These are phyloP conservation scores for Mus spicilegus DNA, from an alignment of 2,113 vertebrate species.

Conservation along the genomic window DNA sequence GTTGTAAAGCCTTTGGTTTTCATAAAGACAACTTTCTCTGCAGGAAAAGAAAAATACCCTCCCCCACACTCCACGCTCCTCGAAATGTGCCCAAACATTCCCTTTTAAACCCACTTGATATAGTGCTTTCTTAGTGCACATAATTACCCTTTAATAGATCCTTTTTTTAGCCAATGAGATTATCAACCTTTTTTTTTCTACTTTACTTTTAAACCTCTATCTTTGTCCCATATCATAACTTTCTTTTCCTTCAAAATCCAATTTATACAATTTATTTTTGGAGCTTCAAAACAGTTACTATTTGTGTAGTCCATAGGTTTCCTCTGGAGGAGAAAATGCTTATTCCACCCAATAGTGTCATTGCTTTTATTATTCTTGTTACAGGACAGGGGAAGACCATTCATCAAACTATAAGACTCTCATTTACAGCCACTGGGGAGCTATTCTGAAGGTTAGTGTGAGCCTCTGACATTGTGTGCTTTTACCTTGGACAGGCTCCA, in stretches of 20 bases:
- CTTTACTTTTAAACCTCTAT: not conserved
- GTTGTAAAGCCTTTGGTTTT: conserved; percentile 47
- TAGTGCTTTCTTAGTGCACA: conserved; percentile 24
- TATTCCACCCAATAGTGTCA: conserved; percentile 63
- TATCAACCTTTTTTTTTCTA: not conserved
- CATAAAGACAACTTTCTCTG: not conserved
- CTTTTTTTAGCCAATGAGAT: conserved; percentile 37
- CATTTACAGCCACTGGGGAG: conserved; percentile 19
- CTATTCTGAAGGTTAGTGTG: not conserved
- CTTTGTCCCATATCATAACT: not conserved
- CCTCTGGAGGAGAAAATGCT: conserved; percentile 61
- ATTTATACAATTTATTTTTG: conserved; percentile 51
- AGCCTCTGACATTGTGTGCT: not conserved
- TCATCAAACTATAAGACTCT: conserved; percentile 63
- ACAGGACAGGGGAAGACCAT: not conserved
- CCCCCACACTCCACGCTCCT: not conserved
- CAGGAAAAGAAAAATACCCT: not conserved
- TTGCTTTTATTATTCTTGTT: conserved; percentile 70
- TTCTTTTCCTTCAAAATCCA: conserved; percentile 2
- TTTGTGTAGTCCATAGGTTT: conserved; percentile 24
- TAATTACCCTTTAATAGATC: not conserved
- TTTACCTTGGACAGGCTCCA: not conserved
- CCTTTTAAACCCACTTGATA: conserved; percentile 13
- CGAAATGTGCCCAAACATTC: not conserved
- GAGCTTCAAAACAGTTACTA: conserved; percentile 33